Evolutionary conservation across 2,797 vertebrate genomes (phyloP).

Genomic region (Geotria australis): DNA sequence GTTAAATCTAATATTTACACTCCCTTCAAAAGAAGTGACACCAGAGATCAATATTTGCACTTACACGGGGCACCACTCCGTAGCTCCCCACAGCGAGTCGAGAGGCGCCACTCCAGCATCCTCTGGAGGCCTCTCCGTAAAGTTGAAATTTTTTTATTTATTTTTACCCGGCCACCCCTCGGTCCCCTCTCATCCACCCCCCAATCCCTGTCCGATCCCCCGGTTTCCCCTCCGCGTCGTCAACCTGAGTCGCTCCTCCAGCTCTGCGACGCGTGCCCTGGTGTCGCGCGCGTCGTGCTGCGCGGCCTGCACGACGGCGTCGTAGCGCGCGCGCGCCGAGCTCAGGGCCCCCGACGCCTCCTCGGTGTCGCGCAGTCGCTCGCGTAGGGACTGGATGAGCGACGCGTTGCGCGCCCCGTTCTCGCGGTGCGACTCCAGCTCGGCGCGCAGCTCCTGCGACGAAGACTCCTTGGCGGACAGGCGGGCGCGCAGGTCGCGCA

Average conservation of each 20-base stretch:
- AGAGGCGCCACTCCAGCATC: constrained; percentile 8
- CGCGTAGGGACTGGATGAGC: constrained; percentile 17
- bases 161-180: constrained; percentile 42
- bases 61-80: too few species aligned
- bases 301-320: constrained; percentile 10
- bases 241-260: constrained; percentile 18
- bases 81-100: constrained; percentile 1
- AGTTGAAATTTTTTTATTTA: too few species aligned
- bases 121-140: too few species aligned
- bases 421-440: constrained; percentile 17
- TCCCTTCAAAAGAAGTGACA: too few species aligned
- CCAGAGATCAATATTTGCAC: too few species aligned
- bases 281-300: constrained; percentile 17
- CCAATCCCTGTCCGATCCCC: constrained; percentile 3
- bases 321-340: constrained; percentile 11
- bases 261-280: constrained; percentile 9
- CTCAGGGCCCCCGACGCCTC: constrained; percentile 9
- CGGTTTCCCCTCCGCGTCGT: constrained; percentile 1
- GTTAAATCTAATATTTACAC: too few species aligned
- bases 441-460: constrained; percentile 18
- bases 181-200: constrained; percentile 28
- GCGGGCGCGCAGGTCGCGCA: constrained; percentile 15
- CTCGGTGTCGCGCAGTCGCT: constrained; percentile 16
- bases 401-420: constrained; percentile 20
- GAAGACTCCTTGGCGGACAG: constrained; percentile 15